Evolutionary conservation across 2,797 vertebrate genomes (phyloP).

Genomic region (Harpagifer antarcticus): DNA sequence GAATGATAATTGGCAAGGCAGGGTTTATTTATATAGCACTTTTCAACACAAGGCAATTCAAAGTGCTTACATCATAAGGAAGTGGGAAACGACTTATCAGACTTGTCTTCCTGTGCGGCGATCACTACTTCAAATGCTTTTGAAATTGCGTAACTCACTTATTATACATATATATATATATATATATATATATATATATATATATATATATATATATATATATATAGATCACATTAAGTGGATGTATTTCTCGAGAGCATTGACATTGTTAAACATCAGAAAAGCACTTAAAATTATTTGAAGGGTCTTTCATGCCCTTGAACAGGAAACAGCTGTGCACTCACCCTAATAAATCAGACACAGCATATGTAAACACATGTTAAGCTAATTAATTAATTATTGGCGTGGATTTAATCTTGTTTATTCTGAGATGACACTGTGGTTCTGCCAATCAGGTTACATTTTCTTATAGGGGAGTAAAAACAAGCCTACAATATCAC

Average conservation of each 20-base stretch:
- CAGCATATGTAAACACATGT: not conserved
- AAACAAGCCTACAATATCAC: no score
- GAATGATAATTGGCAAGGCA: no score
- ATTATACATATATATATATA: no score
- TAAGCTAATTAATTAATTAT: not conserved
- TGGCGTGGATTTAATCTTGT: not conserved
- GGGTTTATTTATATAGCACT: no score
- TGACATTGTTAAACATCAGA: fast-evolving
- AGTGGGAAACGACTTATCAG: not conserved
- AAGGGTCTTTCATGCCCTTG: not conserved
- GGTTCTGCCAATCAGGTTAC: no score
- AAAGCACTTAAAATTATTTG: no score
- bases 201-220: no score
- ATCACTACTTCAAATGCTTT: not conserved
- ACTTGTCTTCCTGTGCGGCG: slow-evolving; percentile 18
- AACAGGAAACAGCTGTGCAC: not conserved
- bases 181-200: no score
- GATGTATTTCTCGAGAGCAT: not conserved
- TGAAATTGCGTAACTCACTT: no score
- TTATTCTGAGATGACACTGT: not conserved
- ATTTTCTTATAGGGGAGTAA: no score
- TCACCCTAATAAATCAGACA: not conserved
- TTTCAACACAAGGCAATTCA: no score
- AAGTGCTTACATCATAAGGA: slow-evolving; percentile 6
- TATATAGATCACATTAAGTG: not conserved